These are phyloP conservation scores for Lordiphosa stackelbergi DNA, from an alignment of 1,140 invertebrate genomes.

Conservation along the genomic window DNA sequence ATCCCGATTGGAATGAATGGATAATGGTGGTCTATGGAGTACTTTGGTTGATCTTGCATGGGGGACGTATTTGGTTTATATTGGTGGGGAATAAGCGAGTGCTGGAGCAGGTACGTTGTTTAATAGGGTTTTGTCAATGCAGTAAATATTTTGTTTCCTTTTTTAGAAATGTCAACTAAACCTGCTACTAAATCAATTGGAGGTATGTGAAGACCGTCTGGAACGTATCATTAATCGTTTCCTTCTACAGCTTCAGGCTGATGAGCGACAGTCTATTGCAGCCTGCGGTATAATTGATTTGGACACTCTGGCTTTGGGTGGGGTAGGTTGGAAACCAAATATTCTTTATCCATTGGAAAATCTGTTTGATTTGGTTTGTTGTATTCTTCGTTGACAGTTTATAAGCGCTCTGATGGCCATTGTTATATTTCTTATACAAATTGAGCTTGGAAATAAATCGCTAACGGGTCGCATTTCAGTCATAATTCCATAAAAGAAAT, in stretches of 20 bases:
- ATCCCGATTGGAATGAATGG: slow-evolving; percentile 17
- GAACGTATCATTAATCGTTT: slow-evolving; percentile 58
- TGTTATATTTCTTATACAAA: slow-evolving; percentile 71
- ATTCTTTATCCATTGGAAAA: slow-evolving; percentile 3
- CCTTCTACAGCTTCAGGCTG: slow-evolving; percentile 46
- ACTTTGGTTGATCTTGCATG: slow-evolving; percentile 52
- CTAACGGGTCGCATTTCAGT: slow-evolving; percentile 37
- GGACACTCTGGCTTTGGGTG: slow-evolving; percentile 53
- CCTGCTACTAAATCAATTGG: slow-evolving; percentile 42
- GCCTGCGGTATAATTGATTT: slow-evolving; percentile 57
- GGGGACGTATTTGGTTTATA: slow-evolving; percentile 43
- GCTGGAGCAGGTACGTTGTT: slow-evolving; percentile 39
- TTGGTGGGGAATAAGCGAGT: slow-evolving; percentile 39
- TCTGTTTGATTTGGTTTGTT: slow-evolving; percentile 14
- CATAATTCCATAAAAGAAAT: slow-evolving; percentile 27
- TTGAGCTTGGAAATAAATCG: slow-evolving; percentile 63
- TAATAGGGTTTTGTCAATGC: not conserved
- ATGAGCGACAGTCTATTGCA: slow-evolving; percentile 14
- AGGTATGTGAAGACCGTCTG: slow-evolving; percentile 20
- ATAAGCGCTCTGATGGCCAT: slow-evolving; percentile 52
- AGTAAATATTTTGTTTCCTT: not conserved
- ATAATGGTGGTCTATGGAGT: slow-evolving; percentile 35
- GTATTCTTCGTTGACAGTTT: slow-evolving; percentile 50
- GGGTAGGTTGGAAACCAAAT: slow-evolving; percentile 37
- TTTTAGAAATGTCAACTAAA: slow-evolving; percentile 47